Evolutionary conservation across 1,140 invertebrate species (phyloP), one percentile per base, ranked within the genome.

Genomic region (Pissodes strobi): DNA sequence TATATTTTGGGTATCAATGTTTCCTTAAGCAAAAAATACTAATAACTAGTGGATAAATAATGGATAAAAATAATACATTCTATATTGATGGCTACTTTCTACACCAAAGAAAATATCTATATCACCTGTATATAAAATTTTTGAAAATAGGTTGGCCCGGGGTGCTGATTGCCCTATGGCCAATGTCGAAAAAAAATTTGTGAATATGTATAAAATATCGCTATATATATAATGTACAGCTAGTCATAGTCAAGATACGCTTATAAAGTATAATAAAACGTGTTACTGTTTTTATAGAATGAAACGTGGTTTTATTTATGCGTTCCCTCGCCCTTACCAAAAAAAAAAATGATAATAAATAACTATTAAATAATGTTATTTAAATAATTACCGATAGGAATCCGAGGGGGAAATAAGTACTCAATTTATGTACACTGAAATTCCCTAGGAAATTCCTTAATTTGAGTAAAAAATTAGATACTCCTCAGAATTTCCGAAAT

Each of bases 231-330:
- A 76, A 72, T 77, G 74, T 77, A 77, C 76, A 75, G 75, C 76
- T 78, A 78, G 76, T 78, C 76, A 78, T 78, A 78, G 76, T 73
- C 68, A 74, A 75, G 73, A 76, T 78, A 78, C 76, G 76, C 76
- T 78, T 78, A 78, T 70, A 76, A 76, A 74, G 74, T 74, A 76
- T 72, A 64, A 76, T 74, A 74, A 75, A 75, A 73, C 69, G 73
- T 76, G 74, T 76, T 76, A 76, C 72, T 76, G 74, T 76, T 76
- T 76, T 76, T 76, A 76, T 76, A 76, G 74, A 75, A 75, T 74
- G 49, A 74, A 70, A 58, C 23, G 23, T 71, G 52, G 74, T 75
- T 75, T 75, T 72, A 64, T 72, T 74, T 64, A 9, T 27, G 25
- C 3, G 25, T 27, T 9, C 25, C n/a, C n/a, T n/a, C n/a, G n/a